Evolutionary conservation across 2,797 vertebrate genomes (phyloP).

Genomic region (Xenops minutus): DNA sequence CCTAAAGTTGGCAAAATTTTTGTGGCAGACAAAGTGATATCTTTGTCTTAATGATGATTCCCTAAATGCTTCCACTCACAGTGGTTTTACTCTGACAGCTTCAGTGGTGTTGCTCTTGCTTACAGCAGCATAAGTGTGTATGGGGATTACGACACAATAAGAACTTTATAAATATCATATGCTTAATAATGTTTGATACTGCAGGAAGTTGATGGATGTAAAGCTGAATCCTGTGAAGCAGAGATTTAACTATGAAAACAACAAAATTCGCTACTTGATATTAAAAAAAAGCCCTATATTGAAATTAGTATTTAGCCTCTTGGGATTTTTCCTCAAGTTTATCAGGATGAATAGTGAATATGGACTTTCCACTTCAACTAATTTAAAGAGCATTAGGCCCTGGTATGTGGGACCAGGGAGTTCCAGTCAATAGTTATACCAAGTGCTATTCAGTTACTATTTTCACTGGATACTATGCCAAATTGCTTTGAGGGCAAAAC

Average conservation of each 20-base stretch:
- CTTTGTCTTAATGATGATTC: neutral
- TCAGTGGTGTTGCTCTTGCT: neutral
- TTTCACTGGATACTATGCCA: neutral
- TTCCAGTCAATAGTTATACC: neutral
- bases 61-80: neutral
- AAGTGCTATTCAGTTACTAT: neutral
- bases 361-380: neutral
- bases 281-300: accelerated
- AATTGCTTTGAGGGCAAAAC: neutral
- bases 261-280: neutral
- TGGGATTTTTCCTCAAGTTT: neutral
- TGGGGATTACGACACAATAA: neutral
- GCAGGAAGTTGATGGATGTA: neutral
- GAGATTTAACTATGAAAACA: neutral
- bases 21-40: slow-evolving; percentile 22
- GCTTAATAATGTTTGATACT: neutral
- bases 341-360: neutral
- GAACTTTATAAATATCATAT: neutral
- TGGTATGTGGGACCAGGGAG: neutral
- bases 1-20: neutral
- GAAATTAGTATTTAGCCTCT: neutral
- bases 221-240: neutral
- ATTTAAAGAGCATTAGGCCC: neutral
- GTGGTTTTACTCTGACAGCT: neutral
- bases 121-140: neutral